Evolutionary conservation across 2,888 invertebrate species (phyloP).

Genomic region (Eupithecia pulchellata): DNA sequence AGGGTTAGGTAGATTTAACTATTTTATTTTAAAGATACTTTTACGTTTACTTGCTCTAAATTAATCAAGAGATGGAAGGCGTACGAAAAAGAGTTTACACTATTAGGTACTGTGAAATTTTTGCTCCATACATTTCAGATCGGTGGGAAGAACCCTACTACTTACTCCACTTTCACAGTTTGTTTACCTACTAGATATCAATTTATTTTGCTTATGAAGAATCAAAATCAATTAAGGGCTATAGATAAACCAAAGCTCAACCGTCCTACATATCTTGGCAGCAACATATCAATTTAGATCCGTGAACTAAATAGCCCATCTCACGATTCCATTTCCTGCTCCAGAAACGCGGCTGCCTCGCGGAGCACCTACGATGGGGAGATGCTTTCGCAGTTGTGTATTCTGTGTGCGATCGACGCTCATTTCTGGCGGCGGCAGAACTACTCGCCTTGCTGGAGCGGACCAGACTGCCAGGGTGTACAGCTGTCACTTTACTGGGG

Average conservation of each 20-base stretch:
- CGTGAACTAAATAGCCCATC: constrained; percentile 4
- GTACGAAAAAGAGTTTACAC: background rate
- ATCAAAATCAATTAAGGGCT: background rate
- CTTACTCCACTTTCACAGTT: background rate
- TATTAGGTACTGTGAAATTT: background rate
- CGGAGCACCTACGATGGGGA: constrained; percentile 92
- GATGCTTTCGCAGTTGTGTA: constrained; percentile 93
- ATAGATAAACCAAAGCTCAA: background rate
- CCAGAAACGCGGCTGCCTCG: constrained; percentile 90
- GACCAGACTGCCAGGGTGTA: constrained; percentile 90
- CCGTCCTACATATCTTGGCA: background rate
- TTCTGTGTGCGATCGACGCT: constrained; percentile 90
- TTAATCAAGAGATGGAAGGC: background rate
- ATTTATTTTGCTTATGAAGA: background rate
- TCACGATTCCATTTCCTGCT: constrained; percentile 17
- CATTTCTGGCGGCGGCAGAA: constrained; percentile 90
- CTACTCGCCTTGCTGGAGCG: constrained; percentile 89
- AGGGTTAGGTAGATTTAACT: too few relatives aligned
- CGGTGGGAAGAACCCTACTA: background rate
- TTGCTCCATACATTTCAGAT: background rate
- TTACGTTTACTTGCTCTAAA: background rate
- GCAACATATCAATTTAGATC: background rate
- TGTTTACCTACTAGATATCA: background rate
- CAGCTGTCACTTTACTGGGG: constrained; percentile 91
- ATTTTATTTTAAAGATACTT: background rate